Conservation (phyloP, 1,140 invertebrate species). For the Drosophila pallidifrons region DNA sequence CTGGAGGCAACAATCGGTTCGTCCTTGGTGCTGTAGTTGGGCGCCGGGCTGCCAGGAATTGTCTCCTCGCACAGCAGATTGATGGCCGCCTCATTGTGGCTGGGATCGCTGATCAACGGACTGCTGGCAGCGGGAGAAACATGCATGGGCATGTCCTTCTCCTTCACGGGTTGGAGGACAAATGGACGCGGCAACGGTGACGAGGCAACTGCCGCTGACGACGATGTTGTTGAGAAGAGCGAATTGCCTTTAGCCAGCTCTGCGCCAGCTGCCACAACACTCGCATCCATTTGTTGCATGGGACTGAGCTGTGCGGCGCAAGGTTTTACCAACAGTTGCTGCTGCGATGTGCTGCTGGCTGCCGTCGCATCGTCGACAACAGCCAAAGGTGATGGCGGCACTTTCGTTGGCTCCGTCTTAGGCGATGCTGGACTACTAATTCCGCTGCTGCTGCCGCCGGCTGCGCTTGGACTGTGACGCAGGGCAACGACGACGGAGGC, state of each 20-base stretch:
- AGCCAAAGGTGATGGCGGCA: not conserved
- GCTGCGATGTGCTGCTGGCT: not conserved
- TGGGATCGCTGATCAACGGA: constrained; percentile 71
- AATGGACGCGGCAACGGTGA: constrained; percentile 39
- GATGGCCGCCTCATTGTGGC: constrained; percentile 85
- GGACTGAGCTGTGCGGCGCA: constrained; percentile 33
- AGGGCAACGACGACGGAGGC: constrained; percentile 73
- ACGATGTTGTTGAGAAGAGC: not conserved
- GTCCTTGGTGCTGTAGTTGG: constrained; percentile 85
- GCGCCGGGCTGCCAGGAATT: constrained; percentile 94
- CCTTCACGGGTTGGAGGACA: constrained; percentile 51
- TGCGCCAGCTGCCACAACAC: constrained; percentile 1
- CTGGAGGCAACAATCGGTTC: constrained; percentile 45
- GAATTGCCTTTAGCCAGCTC: not conserved
- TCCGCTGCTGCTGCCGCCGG: constrained; percentile 8
- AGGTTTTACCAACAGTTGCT: constrained; percentile 42
- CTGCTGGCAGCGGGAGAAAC: constrained; percentile 57
- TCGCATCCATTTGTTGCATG: not conserved
- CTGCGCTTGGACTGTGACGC: constrained; percentile 49
- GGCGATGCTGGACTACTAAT: constrained; percentile 44
- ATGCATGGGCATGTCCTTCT: constrained; percentile 47
- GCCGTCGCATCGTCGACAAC: not conserved
- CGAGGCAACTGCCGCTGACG: constrained; percentile 2
- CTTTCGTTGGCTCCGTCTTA: constrained; percentile 18
- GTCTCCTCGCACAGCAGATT: constrained; percentile 94